A percentile compares a stretch with the other conserved stretches of the same genome.
These are phyloP conservation scores for Ceratitis capitata DNA, from an alignment of 1,140 invertebrate genomes.

Conservation along the genomic window DNA sequence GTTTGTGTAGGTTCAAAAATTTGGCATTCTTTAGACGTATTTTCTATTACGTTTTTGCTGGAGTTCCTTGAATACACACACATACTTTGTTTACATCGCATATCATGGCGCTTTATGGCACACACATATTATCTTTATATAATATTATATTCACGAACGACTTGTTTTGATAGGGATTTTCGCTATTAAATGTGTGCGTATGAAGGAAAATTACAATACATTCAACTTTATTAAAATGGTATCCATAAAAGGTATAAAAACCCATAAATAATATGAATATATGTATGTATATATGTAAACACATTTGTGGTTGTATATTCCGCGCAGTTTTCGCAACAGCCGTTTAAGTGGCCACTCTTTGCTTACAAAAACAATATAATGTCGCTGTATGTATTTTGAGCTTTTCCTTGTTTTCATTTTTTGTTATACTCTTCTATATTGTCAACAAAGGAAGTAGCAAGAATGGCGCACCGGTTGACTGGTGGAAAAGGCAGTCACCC, in stretches of 20 bases:
- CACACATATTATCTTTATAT: background rate
- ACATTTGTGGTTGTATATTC: background rate
- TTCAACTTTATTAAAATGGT: background rate
- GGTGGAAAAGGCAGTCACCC: background rate
- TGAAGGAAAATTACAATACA: too few relatives aligned
- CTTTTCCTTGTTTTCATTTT: background rate
- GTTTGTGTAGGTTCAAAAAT: background rate
- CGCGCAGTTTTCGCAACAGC: slow-evolving; percentile 9
- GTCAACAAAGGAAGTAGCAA: background rate
- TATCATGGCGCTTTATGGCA: background rate
- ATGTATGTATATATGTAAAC: background rate
- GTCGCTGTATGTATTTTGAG: background rate
- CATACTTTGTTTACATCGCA: background rate
- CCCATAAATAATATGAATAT: background rate
- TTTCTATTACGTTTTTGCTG: background rate
- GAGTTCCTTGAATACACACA: background rate
- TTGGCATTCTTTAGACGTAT: background rate
- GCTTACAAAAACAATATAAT: background rate
- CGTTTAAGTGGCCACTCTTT: slow-evolving; percentile 28
- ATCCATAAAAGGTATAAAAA: background rate
- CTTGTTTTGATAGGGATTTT: background rate
- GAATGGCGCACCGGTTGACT: background rate
- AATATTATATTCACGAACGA: background rate
- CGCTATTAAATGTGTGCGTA: background rate
- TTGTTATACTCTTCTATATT: background rate